Evolutionary conservation across 1,140 invertebrate genomes (phyloP).

Genomic region (Bombus sylvicola): DNA sequence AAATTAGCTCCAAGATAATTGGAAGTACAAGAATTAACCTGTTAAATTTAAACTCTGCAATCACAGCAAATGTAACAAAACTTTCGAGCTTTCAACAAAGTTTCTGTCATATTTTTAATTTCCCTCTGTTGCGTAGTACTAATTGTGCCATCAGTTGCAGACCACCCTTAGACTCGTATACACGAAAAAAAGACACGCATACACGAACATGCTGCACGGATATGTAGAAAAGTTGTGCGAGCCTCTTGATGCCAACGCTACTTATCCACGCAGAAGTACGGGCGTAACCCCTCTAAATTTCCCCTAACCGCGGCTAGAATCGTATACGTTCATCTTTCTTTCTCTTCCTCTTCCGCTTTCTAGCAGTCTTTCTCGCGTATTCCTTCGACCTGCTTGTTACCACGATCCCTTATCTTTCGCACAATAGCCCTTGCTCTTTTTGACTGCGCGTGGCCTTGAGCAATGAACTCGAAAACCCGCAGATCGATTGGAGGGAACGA

Average conservation of each 20-base stretch:
- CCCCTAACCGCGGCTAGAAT: constrained; percentile 23
- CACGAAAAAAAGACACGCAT: background rate
- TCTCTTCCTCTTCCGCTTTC: constrained; percentile 2
- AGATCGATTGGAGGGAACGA: background rate
- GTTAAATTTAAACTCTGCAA: background rate
- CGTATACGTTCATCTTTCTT: constrained; percentile 2
- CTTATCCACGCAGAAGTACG: constrained; percentile 12
- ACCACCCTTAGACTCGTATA: background rate
- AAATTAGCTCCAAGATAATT: background rate
- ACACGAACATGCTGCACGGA: background rate
- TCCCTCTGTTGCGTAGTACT: background rate
- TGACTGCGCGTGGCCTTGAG: constrained; percentile 17
- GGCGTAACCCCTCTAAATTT: constrained; percentile 30
- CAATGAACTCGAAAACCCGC: background rate
- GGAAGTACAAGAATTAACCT: background rate
- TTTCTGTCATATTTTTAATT: background rate
- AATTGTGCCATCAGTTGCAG: background rate
- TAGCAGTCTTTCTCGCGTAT: constrained; percentile 4
- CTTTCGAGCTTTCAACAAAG: background rate
- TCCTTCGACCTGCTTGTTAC: constrained; percentile 37
- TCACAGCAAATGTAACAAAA: background rate
- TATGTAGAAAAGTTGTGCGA: constrained; percentile 13
- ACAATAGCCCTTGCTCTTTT: constrained; percentile 52
- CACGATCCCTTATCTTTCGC: constrained; percentile 29
- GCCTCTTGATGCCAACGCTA: constrained; percentile 34